Conservation (phyloP, 2,113 vertebrate genomes). For the Tautogolabrus adspersus region DNA sequence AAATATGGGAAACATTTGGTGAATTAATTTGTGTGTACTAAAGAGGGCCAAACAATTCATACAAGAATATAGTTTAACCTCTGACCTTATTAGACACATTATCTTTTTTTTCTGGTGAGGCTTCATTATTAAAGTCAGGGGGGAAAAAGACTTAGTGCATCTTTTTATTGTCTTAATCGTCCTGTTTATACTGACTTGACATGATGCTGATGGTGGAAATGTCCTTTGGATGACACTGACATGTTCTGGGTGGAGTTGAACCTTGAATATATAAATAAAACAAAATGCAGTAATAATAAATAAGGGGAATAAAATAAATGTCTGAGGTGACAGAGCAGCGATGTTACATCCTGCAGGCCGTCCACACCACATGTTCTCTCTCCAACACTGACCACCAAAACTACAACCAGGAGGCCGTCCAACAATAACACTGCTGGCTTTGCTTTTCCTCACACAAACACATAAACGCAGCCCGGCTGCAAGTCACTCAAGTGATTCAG, state of each 20-base stretch:
- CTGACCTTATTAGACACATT: no score
- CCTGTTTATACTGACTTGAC: background rate
- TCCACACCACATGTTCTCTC: background rate
- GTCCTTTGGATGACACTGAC: background rate
- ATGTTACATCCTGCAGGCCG: background rate
- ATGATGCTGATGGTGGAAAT: background rate
- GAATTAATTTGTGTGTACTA: no score
- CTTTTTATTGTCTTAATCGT: background rate
- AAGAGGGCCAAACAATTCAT: no score
- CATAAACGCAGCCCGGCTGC: background rate
- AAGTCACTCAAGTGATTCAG: constrained; percentile 1
- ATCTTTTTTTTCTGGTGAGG: background rate
- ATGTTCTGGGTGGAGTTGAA: background rate
- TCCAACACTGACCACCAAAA: constrained; percentile 4
- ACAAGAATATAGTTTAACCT: no score
- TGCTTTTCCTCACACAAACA: constrained; percentile 22
- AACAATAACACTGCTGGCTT: constrained; percentile 40
- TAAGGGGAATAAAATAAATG: background rate
- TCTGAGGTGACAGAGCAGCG: background rate
- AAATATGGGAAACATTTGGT: no score
- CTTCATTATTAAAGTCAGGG: no score
- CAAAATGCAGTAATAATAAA: constrained; percentile 2
- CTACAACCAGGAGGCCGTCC: constrained; percentile 15
- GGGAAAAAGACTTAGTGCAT: no score
- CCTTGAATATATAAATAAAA: background rate